phyloP scores from a whole-genome alignment of 2,113 vertebrate species.

The Lepus europaeus region DNA sequence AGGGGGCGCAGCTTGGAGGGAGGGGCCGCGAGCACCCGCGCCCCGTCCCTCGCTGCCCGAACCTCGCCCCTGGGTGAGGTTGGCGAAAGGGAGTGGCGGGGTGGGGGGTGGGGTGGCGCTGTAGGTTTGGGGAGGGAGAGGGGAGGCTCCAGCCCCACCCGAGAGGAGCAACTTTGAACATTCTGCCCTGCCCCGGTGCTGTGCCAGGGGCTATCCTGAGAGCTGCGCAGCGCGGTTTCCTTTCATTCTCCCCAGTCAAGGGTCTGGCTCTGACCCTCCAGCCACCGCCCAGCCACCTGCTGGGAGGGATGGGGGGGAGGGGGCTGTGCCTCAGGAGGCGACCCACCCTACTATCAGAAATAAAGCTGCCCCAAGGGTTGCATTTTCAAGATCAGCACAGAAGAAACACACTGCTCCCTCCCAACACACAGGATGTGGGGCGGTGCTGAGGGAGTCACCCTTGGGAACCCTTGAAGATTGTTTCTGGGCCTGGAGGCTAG shows the following conservation, averaged over 20 bases:
- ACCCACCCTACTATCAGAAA: not conserved
- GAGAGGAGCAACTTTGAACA: not conserved
- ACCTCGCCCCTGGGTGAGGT: too few species aligned
- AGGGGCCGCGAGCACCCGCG: not conserved
- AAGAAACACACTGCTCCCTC: not conserved
- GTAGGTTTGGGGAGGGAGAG: not conserved
- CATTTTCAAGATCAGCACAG: conserved; percentile 26
- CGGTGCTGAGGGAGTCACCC: not conserved
- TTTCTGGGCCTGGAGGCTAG: not conserved
- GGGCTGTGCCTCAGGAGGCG: not conserved
- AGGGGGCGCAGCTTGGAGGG: not conserved
- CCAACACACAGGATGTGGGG: not conserved
- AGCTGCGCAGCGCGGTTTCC: not conserved
- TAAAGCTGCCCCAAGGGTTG: not conserved
- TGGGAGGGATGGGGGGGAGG: not conserved
- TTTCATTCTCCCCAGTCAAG: not conserved
- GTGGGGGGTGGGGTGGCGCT: not conserved
- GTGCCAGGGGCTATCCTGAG: not conserved
- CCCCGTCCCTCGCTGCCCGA: too few species aligned
- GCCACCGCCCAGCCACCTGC: not conserved
- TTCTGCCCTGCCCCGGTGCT: not conserved
- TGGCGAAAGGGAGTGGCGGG: not conserved
- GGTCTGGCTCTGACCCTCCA: not conserved
- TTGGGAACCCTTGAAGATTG: not conserved
- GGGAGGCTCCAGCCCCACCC: not conserved